phyloP scores from a whole-genome alignment of 2,797 vertebrate genomes.

The Anguilla megastoma region DNA sequence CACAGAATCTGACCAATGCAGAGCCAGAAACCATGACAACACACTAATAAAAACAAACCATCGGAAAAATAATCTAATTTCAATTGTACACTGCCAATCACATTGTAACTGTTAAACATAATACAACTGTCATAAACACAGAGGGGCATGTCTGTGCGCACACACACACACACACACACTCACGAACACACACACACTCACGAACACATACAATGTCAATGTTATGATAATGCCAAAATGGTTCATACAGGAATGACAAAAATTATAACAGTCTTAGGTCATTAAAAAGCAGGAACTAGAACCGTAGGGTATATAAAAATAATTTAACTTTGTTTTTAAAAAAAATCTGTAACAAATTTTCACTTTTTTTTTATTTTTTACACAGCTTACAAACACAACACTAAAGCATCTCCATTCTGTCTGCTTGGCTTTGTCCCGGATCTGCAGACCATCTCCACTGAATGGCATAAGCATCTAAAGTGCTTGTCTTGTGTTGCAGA shows the following conservation, averaged over 20 bases:
- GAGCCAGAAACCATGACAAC: background rate
- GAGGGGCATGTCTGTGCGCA: background rate
- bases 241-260: background rate
- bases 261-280: background rate
- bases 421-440: background rate
- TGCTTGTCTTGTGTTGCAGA: background rate
- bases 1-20: background rate
- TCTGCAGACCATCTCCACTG: background rate
- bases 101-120: background rate
- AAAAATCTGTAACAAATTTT: conserved; percentile 22
- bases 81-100: background rate
- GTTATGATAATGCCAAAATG: background rate
- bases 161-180: background rate
- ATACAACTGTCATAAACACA: background rate
- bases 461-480: background rate
- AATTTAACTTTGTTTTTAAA: background rate
- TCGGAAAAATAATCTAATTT: background rate
- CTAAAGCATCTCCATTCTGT: background rate
- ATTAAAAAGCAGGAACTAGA: background rate
- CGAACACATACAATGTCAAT: background rate
- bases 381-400: conserved; percentile 9
- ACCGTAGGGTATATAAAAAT: conserved; percentile 19
- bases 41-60: background rate
- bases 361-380: background rate
- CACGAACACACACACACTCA: background rate